These are phyloP conservation scores for Rhagoletis pomonella DNA, from an alignment of 1,140 invertebrate genomes.

Conservation along the genomic window DNA sequence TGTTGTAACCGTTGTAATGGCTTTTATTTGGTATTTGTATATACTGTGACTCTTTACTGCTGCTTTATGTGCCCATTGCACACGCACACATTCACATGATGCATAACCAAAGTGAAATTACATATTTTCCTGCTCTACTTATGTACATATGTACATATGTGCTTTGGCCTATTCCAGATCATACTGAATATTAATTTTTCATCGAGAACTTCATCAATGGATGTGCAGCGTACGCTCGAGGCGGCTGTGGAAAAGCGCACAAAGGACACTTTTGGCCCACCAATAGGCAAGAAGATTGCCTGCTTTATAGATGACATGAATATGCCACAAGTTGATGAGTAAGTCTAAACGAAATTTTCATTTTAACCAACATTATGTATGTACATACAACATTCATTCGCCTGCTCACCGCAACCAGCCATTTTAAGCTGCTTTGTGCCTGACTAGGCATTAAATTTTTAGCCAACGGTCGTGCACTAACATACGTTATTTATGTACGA, in stretches of 20 bases:
- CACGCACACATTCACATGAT: background rate
- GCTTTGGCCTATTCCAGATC: conserved; percentile 73
- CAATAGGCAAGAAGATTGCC: conserved; percentile 88
- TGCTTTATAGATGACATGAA: conserved; percentile 96
- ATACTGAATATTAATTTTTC: conserved; percentile 92
- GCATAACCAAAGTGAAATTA: background rate
- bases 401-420: background rate
- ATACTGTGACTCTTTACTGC: background rate
- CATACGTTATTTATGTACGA: background rate
- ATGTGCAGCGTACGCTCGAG: conserved; percentile 91
- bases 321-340: conserved; percentile 87
- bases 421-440: background rate
- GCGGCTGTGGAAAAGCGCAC: conserved; percentile 91
- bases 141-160: background rate
- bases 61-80: background rate
- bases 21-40: conserved; percentile 27
- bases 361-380: background rate
- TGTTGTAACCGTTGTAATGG: conserved; percentile 28
- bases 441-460: background rate
- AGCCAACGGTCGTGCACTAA: background rate
- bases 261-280: conserved; percentile 91
- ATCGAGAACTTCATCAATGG: conserved; percentile 89
- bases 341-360: conserved; percentile 59
- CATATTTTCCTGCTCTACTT: background rate
- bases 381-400: background rate